phyloP scores from a whole-genome alignment of 1,140 invertebrate species.

The Metopolophium dirhodum region DNA sequence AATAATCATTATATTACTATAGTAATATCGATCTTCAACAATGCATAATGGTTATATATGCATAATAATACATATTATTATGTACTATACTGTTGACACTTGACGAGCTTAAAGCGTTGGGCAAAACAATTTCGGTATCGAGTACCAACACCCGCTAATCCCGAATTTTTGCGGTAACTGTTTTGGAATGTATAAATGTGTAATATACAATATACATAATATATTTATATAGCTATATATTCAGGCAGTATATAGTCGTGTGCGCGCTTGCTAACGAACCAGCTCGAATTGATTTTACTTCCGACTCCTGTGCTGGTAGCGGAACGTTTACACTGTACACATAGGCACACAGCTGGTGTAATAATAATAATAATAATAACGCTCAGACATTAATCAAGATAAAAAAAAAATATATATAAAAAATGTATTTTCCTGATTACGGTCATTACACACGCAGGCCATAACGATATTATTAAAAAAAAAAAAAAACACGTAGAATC shows the following conservation, averaged over 20 bases:
- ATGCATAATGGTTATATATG: background rate
- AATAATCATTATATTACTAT: background rate
- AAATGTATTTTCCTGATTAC: conserved; percentile 24
- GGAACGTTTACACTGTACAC: background rate
- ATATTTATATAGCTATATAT: background rate
- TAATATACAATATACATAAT: background rate
- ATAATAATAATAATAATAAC: conserved; percentile 2
- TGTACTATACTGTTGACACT: background rate
- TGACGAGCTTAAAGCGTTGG: background rate
- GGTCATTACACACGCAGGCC: background rate
- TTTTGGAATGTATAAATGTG: background rate
- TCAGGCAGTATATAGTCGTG: background rate
- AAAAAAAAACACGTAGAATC: background rate
- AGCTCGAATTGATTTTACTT: conserved; percentile 22
- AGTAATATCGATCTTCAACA: background rate
- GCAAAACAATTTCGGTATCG: background rate
- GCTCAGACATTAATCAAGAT: conserved; percentile 18
- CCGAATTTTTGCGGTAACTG: background rate
- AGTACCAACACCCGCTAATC: background rate
- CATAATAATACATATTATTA: too few relatives aligned
- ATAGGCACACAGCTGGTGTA: background rate
- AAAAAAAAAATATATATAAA: background rate
- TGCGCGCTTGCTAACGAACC: conserved; percentile 10
- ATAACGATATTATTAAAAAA: conserved; percentile 2
- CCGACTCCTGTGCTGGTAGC: background rate